Percentiles rank a stretch among this genome's conserved stretches.
These are phyloP conservation scores for Pemphigus obesinymphae DNA, from an alignment of 1,140 invertebrate species.

Conservation along the genomic window DNA sequence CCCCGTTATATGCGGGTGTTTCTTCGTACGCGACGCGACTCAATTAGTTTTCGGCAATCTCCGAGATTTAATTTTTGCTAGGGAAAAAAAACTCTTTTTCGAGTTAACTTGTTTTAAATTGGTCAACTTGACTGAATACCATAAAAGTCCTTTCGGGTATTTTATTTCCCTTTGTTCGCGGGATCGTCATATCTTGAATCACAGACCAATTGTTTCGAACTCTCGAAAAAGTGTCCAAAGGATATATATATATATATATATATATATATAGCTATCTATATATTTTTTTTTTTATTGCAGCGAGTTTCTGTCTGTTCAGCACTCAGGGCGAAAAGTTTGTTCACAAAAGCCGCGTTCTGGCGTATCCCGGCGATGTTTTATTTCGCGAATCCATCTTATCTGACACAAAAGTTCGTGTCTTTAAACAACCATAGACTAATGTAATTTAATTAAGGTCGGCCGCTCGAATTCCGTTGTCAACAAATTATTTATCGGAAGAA, in stretches of 20 bases:
- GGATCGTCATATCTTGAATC: background rate
- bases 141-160: background rate
- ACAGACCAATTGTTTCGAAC: background rate
- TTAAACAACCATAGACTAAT: background rate
- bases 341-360: background rate
- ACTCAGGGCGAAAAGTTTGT: background rate
- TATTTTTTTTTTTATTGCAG: too few species aligned
- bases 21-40: too few species aligned
- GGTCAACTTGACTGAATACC: background rate
- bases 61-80: too few species aligned
- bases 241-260: too few species aligned
- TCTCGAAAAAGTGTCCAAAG: background rate
- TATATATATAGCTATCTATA: too few species aligned
- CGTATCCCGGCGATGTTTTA: background rate
- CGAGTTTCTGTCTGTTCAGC: too few species aligned
- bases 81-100: too few species aligned
- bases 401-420: background rate
- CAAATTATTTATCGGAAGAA: too few species aligned
- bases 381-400: background rate
- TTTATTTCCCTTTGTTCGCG: background rate
- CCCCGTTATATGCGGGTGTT: too few species aligned
- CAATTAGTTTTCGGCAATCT: too few species aligned
- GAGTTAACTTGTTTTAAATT: conserved; percentile 5
- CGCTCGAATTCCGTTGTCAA: background rate
- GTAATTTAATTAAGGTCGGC: background rate